phyloP scores from a whole-genome alignment of 2,888 invertebrate genomes.

The Synanthedon formicaeformis region DNA sequence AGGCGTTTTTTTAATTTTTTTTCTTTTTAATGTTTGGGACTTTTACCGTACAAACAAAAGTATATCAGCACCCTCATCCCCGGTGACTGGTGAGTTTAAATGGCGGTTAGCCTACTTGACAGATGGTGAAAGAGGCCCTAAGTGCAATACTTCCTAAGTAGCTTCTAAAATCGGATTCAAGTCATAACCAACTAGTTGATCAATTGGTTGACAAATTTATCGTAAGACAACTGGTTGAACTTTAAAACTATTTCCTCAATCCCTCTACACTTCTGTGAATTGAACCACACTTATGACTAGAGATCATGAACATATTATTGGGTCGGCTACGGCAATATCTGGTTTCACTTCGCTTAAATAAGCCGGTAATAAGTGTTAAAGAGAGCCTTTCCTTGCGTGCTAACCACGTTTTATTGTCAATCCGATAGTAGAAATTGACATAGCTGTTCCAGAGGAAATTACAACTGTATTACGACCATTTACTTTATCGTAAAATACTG shows the following conservation, averaged over 20 bases:
- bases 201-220: too few species aligned
- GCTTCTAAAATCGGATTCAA: too few species aligned
- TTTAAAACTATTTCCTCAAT: background rate
- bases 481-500: background rate
- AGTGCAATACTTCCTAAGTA: too few species aligned
- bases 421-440: background rate
- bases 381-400: conserved; percentile 1
- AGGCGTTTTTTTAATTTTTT: too few species aligned
- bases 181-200: too few species aligned
- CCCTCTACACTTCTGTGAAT: background rate
- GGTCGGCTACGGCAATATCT: conserved; percentile 11
- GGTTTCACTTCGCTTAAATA: conserved; percentile 9
- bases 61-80: too few species aligned
- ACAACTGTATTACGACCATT: background rate
- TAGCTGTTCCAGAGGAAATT: background rate
- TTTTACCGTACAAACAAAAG: too few species aligned
- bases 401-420: background rate
- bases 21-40: too few species aligned
- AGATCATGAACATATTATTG: conserved; percentile 14
- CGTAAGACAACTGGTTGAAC: background rate
- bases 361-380: conserved; percentile 6
- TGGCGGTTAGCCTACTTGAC: too few species aligned
- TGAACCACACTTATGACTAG: conserved; percentile 6
- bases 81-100: too few species aligned
- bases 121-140: too few species aligned